phyloP scores from a whole-genome alignment of 1,140 invertebrate species.

The Alviniconcha marisindica region DNA sequence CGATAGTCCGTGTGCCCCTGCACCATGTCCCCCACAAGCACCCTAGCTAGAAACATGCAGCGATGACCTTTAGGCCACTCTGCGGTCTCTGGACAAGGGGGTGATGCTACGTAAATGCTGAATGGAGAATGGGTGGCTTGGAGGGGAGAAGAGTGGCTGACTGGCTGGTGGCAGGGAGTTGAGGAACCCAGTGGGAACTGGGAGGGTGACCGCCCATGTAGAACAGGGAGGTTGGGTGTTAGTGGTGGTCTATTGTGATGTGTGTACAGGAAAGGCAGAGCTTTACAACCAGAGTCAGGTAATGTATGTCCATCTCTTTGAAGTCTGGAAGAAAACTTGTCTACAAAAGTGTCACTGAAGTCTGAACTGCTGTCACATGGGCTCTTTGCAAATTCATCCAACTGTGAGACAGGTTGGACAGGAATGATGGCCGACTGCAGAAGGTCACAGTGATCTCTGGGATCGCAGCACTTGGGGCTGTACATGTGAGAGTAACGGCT shows the following conservation, averaged over 20 bases:
- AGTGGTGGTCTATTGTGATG: too few species aligned
- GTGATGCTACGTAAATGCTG: not conserved
- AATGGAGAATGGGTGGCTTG: not conserved
- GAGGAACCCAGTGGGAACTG: not conserved
- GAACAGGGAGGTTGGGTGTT: too few species aligned
- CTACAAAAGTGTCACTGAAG: too few species aligned
- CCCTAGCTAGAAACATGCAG: slow-evolving; percentile 16
- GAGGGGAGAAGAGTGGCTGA: not conserved
- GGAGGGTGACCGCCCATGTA: not conserved
- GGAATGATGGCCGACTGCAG: not conserved
- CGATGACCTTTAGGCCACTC: too few species aligned
- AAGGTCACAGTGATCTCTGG: not conserved
- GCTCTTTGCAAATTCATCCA: too few species aligned
- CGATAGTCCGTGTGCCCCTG: not conserved
- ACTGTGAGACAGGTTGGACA: too few species aligned
- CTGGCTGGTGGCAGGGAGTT: not conserved
- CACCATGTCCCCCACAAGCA: not conserved
- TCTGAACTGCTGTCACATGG: too few species aligned
- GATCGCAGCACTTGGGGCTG: not conserved
- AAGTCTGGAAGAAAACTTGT: too few species aligned
- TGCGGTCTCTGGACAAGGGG: not conserved
- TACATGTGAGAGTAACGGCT: not conserved
- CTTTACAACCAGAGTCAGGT: too few species aligned
- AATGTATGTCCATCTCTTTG: too few species aligned
- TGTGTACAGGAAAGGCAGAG: too few species aligned